These are phyloP conservation scores for Falco concolor DNA, from an alignment of 2,797 vertebrate species.

Conservation along the genomic window DNA sequence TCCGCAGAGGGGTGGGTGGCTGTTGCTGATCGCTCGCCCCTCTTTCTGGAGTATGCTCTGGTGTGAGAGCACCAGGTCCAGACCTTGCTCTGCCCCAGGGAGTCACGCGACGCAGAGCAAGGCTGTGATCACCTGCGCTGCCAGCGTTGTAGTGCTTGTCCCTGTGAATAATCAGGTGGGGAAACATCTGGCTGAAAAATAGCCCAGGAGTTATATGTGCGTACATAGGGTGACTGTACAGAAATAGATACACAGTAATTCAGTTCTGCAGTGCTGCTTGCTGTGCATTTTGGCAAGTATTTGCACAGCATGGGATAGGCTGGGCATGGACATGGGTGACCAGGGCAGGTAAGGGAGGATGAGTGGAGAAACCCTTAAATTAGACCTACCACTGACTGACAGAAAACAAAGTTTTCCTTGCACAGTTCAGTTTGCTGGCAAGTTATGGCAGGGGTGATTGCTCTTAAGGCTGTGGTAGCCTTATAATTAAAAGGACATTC, in stretches of 20 bases:
- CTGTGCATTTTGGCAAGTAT: not conserved
- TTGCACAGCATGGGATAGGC: not conserved
- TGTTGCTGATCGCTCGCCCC: rapidly evolving
- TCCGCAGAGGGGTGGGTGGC: rapidly evolving
- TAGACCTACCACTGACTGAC: not conserved
- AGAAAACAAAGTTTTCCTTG: not conserved
- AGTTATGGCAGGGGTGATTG: not conserved
- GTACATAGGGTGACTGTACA: too few relatives aligned
- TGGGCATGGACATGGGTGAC: not conserved
- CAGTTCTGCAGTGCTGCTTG: not conserved
- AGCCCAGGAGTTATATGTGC: not conserved
- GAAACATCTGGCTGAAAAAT: not conserved
- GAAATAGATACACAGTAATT: not conserved
- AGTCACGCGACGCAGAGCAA: rapidly evolving
- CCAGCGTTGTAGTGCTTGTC: not conserved
- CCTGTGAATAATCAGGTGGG: not conserved
- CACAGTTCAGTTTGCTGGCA: not conserved
- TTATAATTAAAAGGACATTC: not conserved
- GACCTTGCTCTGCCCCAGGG: not conserved
- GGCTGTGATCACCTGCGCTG: not conserved
- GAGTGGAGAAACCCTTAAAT: not conserved
- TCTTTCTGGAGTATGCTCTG: not conserved
- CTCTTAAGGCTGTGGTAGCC: not conserved
- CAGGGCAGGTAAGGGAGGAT: not conserved
- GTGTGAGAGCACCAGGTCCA: not conserved